Conservation (phyloP, 2,797 vertebrate species). For the Anniella stebbinsi region DNA sequence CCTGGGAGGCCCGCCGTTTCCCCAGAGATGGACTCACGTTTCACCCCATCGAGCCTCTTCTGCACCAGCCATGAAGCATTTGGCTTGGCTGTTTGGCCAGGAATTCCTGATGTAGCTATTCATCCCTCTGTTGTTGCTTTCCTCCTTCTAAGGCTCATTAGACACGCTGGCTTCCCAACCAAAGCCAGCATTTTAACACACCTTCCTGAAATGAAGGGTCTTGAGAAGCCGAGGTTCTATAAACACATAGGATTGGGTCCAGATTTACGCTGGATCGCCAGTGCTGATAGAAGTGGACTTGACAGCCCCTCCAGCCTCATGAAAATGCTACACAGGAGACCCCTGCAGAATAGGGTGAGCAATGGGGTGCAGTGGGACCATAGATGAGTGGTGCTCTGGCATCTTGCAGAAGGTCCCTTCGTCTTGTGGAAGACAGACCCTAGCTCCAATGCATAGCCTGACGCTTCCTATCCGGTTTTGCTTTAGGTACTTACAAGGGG, state of each 20-base stretch:
- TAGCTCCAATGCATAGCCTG: too few relatives aligned
- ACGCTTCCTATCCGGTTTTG: background rate
- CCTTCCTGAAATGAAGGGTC: background rate
- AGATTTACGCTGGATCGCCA: too few relatives aligned
- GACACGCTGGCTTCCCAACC: background rate
- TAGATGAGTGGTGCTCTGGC: too few relatives aligned
- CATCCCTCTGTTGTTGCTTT: background rate
- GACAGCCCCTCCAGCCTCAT: too few relatives aligned
- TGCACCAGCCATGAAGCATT: too few relatives aligned
- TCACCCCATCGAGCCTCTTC: background rate
- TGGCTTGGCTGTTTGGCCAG: background rate
- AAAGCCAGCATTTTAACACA: background rate
- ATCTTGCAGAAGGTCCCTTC: too few relatives aligned
- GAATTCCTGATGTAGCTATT: background rate
- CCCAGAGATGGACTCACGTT: background rate
- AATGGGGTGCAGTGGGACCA: background rate
- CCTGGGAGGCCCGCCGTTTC: background rate
- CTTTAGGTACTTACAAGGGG: background rate
- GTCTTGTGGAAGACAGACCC: too few relatives aligned
- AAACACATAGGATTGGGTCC: too few relatives aligned
- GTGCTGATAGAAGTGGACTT: too few relatives aligned
- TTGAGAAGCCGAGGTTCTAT: background rate
- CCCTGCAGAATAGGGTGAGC: background rate
- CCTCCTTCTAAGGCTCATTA: background rate
- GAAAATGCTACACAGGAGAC: too few relatives aligned